Conservation (phyloP, 2,888 invertebrate species). For the Trisateles emortualis region DNA sequence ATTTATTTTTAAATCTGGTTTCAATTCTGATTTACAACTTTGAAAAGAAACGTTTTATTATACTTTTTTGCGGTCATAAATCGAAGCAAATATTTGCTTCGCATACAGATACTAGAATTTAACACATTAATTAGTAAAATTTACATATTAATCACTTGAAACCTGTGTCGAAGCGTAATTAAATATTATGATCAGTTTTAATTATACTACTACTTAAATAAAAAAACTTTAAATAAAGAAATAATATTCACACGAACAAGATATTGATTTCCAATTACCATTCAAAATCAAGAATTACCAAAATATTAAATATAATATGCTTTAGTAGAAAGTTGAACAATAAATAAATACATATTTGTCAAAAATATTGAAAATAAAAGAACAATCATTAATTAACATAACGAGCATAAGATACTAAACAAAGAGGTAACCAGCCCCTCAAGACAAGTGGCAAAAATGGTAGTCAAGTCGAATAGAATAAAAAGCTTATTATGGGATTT, state of each 20-base stretch:
- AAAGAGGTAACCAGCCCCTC: no score
- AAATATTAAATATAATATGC: not conserved
- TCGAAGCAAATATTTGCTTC: conserved; percentile 26
- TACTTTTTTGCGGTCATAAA: conserved; percentile 24
- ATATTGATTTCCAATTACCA: conserved; percentile 22
- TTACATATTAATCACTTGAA: conserved; percentile 39
- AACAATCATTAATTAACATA: no score
- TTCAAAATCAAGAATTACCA: not conserved
- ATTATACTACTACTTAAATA: conserved; percentile 19
- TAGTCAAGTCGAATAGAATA: no score
- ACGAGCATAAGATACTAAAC: no score
- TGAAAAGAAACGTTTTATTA: conserved; percentile 31
- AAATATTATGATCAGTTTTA: conserved; percentile 22
- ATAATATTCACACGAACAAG: conserved; percentile 35
- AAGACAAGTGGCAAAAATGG: no score
- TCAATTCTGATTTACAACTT: conserved; percentile 32
- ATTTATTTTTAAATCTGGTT: conserved; percentile 34
- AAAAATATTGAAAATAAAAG: no score
- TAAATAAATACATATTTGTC: no score
- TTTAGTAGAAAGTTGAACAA: no score
- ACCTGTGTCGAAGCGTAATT: conserved; percentile 29
- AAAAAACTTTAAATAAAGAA: conserved; percentile 18
- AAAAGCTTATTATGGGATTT: no score
- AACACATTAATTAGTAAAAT: conserved; percentile 42
- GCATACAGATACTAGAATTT: conserved; percentile 29